Evolutionary conservation across 1,140 invertebrate species (phyloP), one percentile per base, ranked within the genome.

Genomic region (Microplitis demolitor): DNA sequence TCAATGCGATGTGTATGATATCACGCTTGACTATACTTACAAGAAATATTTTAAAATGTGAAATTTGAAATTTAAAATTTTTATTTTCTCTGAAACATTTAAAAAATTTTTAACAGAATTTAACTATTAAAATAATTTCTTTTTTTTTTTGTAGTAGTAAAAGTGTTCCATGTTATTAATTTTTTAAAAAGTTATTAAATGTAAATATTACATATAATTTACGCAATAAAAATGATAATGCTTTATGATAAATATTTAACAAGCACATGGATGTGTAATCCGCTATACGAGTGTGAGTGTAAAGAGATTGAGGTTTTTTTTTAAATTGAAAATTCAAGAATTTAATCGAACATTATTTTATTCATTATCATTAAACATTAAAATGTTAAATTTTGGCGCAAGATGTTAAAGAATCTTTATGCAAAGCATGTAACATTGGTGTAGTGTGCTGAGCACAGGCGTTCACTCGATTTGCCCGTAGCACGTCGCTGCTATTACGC

Each of bases 401-500:
- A 69, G 67, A 69, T 69, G 67, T 35, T 66, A 14, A 51, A 45
- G 24, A 58, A 69, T 69, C 54, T 69, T 60, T 50, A 69, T 69
- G 67, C 67, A 69, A 69, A 51, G 54, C 67, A 61, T 69, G 67
- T 51, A 69, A 33, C 35, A 13, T 60, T 33, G 56, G 34, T 33
- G 37, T 53, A 37, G 67, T 45, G 39, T 60, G 67, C 37, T 60
- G 72, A 54, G 71, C 56, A 69, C 51, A 37, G 50, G 50, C 50
- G 54, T 71, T 75, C 68, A 71, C 37, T 76, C 69, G 69, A 60
- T 60, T 76, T 14, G 51, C 53, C 71, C 45, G 74, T 60, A 66
- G 76, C 82, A 81, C 79, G 78, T 85, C 77, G 76, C 66, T 74
- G 81, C 80, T 84, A 84, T 86, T 86, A 83, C 79, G 78, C 79